Evolutionary conservation across 2,888 invertebrate species (phyloP), one percentile per base, ranked within the genome.

Genomic region (Poecilobothrus nobilitatus): DNA sequence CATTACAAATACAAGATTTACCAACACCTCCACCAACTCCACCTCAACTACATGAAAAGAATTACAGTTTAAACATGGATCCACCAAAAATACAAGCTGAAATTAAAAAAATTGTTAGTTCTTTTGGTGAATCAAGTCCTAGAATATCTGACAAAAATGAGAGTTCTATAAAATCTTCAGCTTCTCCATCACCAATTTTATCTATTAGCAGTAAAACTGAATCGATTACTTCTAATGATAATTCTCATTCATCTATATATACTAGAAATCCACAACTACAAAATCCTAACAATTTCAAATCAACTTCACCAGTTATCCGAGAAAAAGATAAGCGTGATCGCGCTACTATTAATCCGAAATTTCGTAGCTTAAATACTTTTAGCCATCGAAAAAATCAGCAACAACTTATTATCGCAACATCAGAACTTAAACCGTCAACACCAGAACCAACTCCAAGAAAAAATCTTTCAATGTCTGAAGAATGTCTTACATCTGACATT

Each of bases 251-350:
- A 71, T 80, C 82, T 67, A 78, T 88, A 73, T 89, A 88, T 53
- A 66, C 22, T 0, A 41, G 66, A n/a, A 66, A 66, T 53, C 66
- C 66, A 2, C 20, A n/a, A 20, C 8, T 34, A n/a, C 80, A 85
- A 78, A 88, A 88, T 76, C 81, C 84, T 7, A 81, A 81, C 68
- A 80, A 83, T 73, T 79, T 84, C 71, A 89, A 88, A 73, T 86
- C 87, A 7, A 89, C 89, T 72, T 87, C 88, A 34, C 89, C 90
- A 0, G 88, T 89, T 7, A 87, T 89, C 0, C 84, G 90, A 53
- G 91, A 91, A 77, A 88, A 90, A 80, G 91, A 91, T 73, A 91
- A 90, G 78, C 83, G 90, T 10, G 91, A 91, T 75, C 83, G 91
- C 67, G 89, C 86, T 0, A 86, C 86, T 1, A 84, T 86, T 70